Conservation (phyloP, 1,140 invertebrate species). For the Teleogryllus occipitalis region DNA sequence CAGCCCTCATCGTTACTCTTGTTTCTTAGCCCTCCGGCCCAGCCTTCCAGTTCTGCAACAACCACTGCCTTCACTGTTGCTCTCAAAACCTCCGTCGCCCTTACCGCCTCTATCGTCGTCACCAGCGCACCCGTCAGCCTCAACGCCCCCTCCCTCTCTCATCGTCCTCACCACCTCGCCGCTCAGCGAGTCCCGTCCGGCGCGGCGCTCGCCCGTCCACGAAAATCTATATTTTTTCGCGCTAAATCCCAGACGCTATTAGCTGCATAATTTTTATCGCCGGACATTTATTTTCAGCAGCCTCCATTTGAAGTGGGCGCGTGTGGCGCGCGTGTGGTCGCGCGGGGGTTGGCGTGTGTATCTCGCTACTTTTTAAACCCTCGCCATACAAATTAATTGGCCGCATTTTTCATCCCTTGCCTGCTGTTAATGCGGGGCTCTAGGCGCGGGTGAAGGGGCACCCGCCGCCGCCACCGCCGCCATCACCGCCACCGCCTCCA, state of each 20-base stretch:
- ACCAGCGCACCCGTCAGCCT: no score
- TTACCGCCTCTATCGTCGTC: no score
- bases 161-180: no score
- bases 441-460: not conserved
- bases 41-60: no score
- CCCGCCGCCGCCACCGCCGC: no score
- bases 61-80: no score
- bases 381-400: slow-evolving; percentile 4
- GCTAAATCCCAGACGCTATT: slow-evolving; percentile 3
- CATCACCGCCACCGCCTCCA: no score
- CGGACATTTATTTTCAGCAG: not conserved
- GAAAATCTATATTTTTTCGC: not conserved
- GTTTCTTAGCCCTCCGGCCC: no score
- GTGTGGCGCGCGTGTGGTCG: not conserved
- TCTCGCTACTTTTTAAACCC: not conserved
- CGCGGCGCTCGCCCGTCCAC: no score
- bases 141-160: not conserved
- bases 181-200: no score
- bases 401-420: not conserved
- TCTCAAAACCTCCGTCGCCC: no score
- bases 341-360: not conserved
- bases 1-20: no score
- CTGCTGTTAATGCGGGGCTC: not conserved
- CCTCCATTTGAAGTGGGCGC: not conserved
- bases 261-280: not conserved